These are phyloP conservation scores for Ypsolopha sequella DNA, from an alignment of 2,888 invertebrate genomes.

Conservation along the genomic window DNA sequence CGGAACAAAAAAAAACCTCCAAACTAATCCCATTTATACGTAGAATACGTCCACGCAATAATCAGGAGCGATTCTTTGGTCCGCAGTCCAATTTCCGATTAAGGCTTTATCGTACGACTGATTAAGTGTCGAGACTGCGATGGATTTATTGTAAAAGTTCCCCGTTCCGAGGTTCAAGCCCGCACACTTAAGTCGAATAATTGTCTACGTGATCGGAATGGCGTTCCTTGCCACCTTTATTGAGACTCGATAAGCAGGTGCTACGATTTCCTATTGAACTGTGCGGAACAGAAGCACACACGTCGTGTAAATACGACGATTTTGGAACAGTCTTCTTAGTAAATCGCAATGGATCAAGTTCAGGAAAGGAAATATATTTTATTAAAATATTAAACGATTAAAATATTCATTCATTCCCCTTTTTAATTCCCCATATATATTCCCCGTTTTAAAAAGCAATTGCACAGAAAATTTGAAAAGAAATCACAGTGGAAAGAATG, in stretches of 20 bases:
- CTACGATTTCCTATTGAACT: slow-evolving; percentile 5
- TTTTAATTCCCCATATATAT: no score
- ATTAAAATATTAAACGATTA: no score
- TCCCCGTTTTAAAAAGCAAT: no score
- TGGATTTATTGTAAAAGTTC: slow-evolving; percentile 71
- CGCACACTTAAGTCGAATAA: slow-evolving; percentile 68
- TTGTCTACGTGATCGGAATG: slow-evolving; percentile 69
- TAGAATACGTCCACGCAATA: slow-evolving; percentile 2
- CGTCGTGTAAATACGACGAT: not conserved
- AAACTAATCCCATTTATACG: slow-evolving; percentile 9
- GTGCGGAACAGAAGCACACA: slow-evolving; percentile 11
- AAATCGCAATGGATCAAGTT: no score
- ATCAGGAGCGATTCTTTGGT: slow-evolving; percentile 21
- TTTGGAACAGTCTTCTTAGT: not conserved
- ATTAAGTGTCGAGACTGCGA: slow-evolving; percentile 67
- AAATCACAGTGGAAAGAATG: no score
- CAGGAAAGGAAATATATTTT: no score
- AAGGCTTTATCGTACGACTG: slow-evolving; percentile 67
- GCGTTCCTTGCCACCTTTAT: slow-evolving; percentile 49
- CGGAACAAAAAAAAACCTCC: no score
- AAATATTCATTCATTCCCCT: no score
- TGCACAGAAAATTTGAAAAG: no score
- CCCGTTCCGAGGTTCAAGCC: slow-evolving; percentile 66
- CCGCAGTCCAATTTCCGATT: slow-evolving; percentile 57
- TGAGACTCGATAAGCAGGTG: slow-evolving; percentile 62